Base-by-base conservation (phyloP, 2,113 vertebrate species). In the Taurulus bubalis region DNA sequence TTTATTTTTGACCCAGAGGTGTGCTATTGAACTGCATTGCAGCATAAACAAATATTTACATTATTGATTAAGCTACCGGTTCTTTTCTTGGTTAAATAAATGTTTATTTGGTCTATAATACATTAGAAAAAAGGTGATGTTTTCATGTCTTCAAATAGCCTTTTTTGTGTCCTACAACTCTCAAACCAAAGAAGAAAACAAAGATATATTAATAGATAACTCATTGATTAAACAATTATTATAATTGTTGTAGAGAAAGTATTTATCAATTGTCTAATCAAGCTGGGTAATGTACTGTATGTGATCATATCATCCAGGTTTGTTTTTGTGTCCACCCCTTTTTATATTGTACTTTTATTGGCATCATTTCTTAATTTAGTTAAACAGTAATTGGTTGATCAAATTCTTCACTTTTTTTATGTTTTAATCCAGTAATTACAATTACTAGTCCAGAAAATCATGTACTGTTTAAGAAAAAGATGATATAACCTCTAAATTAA, bases 361-460 rank as follows among this genome's bases (percentile, higher is more conserved):
- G 15, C 49, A 34, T 74, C 6, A 10, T 1, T 58, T 70, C 30
- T 75, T 9, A 77, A 16, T 56, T 68, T 67, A 45, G 30, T 71
- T 69, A 1, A 74, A 60, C 49, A 65, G 12, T 68, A 18, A 53
- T 24, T 67, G 64, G n/a, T 70, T 68, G 15, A 80, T 66, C 24
- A 1, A 24, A 42, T 38, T 14, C 6, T 36, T 71, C 0, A 36
- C 8, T 76, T 45, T 65, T 24, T 2, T 64, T 18, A 16, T 56
- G 9, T 59, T 63, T 36, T 60, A 55, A 71, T 56, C 49, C 7
- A 14, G 3, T 16, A n/a, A 56, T 40, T 63, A 42, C 30, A 56
- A 15, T 32, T 67, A 34, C 42, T 71, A 73, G 62, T 82, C 87
- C 75, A 80, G 22, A 72, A 89, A 66, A 84, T 71, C 79, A 79